These are phyloP conservation scores for Bostrychus sinensis DNA, from an alignment of 2,113 vertebrate species.

Conservation along the genomic window DNA sequence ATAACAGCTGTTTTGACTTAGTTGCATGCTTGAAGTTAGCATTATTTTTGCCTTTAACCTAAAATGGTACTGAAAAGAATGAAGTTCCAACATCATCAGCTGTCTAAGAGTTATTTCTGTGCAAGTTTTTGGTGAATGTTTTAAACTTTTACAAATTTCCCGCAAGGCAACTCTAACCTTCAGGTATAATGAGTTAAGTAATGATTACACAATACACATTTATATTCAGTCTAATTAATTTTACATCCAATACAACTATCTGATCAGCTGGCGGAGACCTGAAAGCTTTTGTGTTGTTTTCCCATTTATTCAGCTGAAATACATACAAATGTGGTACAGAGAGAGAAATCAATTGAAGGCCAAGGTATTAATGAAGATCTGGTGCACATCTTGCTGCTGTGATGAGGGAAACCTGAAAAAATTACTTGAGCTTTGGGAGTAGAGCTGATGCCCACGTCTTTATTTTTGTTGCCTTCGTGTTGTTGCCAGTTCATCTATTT, in stretches of 20 bases:
- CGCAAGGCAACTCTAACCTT: too few species aligned
- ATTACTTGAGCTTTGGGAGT: conserved; percentile 50
- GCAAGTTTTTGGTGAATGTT: not conserved
- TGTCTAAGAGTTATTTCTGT: not conserved
- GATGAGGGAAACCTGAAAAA: conserved; percentile 58
- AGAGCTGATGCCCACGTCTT: conserved; percentile 37
- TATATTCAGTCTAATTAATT: conserved; percentile 45
- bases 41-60: too few species aligned
- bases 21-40: too few species aligned
- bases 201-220: too few species aligned
- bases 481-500: conserved; percentile 46
- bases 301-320: conserved; percentile 22
- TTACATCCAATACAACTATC: conserved; percentile 25
- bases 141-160: not conserved
- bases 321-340: conserved; percentile 24
- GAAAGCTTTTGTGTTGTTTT: conserved; percentile 19
- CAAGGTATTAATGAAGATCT: conserved; percentile 42
- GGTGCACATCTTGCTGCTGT: conserved; percentile 55
- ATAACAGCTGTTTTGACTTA: too few species aligned
- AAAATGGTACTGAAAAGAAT: too few species aligned
- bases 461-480: conserved; percentile 68
- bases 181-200: too few species aligned
- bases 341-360: conserved; percentile 45
- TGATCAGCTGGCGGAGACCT: conserved; percentile 31
- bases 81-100: too few species aligned